phyloP scores from a whole-genome alignment of 2,113 vertebrate species.

The Psilopogon haemacephalus region DNA sequence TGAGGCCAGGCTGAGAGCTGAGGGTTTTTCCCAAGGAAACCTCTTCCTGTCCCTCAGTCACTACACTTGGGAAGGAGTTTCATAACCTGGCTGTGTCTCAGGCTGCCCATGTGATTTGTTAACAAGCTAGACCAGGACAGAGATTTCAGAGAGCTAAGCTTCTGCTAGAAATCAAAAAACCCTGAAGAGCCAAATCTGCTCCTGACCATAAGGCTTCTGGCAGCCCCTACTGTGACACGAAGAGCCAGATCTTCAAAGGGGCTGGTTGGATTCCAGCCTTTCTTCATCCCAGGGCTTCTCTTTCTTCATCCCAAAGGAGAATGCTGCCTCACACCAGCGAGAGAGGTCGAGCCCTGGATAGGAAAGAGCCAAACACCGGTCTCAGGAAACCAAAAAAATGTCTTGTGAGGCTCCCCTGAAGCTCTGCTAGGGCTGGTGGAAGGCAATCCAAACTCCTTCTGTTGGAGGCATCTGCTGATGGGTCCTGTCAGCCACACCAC shows the following conservation, averaged over 20 bases:
- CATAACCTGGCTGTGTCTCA: background rate
- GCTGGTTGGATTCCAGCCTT: conserved; percentile 2
- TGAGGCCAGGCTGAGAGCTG: background rate
- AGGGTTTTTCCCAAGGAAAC: no score
- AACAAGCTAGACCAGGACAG: conserved; percentile 18
- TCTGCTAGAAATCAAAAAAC: background rate
- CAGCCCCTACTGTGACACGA: conserved; percentile 31
- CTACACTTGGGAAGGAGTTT: background rate
- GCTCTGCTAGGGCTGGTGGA: background rate
- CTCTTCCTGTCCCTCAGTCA: background rate
- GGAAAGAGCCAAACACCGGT: background rate
- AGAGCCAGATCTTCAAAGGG: conserved; percentile 32
- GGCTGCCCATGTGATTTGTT: background rate
- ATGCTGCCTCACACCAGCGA: background rate
- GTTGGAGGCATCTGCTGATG: background rate
- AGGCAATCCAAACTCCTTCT: background rate
- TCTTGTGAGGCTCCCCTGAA: background rate
- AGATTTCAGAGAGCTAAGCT: conserved; percentile 46
- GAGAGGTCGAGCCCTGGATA: background rate
- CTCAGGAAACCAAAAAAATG: background rate
- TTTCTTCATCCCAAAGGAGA: conserved; percentile 5
- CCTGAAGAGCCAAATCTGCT: conserved; percentile 1
- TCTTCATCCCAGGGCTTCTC: background rate
- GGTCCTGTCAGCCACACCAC: no score
- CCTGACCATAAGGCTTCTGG: conserved; percentile 10